Evolutionary conservation across 2,113 vertebrate species (phyloP), one percentile per base, ranked within the genome.

Genomic region (Oriolus oriolus): DNA sequence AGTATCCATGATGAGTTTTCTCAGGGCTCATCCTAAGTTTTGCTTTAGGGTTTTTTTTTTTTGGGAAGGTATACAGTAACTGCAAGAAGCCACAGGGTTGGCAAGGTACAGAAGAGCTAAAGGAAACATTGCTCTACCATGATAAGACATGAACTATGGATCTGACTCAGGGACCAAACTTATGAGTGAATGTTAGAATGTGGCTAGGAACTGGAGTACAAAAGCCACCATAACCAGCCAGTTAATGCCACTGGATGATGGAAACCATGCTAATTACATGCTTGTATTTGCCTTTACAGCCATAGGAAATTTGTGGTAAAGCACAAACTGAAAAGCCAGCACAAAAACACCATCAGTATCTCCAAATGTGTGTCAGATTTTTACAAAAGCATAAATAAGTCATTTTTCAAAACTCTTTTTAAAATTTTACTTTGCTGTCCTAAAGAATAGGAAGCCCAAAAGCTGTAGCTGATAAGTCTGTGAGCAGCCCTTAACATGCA

Each of bases 301-400:
- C 90, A 90, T 93, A 97, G 95, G 92, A 97, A 96, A 92, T 95
- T 15, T 90, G 93, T 87, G 96, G 93, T 78, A 74, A 88, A 78
- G 95, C 44, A 71, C 68, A 88, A 94, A 95, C 88, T 93, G 90
- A 94, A 96, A 92, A 96, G 56, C 60, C 68, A 96, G 95, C 79
- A 90, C 37, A 90, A 92, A 95, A 92, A 41, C 89, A 91, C 23
- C 26, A 84, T 49, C 22, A 15, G 18, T 33, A 75, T 87, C 73
- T 91, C n/a, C 52, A 64, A 87, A 74, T 0, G 30, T 30, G 70
- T 92, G 90, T 84, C 76, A 49, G 47, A 80, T 68, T 92, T 92
- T 96, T 41, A 78, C 28, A 92, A 84, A 61, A 87, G 39, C 13
- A 15, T 63, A 61, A 93, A 95, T 73, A 91, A 84, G 16, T 52